phyloP scores from a whole-genome alignment of 2,888 invertebrate species.

The Nephrotoma flavescens region DNA sequence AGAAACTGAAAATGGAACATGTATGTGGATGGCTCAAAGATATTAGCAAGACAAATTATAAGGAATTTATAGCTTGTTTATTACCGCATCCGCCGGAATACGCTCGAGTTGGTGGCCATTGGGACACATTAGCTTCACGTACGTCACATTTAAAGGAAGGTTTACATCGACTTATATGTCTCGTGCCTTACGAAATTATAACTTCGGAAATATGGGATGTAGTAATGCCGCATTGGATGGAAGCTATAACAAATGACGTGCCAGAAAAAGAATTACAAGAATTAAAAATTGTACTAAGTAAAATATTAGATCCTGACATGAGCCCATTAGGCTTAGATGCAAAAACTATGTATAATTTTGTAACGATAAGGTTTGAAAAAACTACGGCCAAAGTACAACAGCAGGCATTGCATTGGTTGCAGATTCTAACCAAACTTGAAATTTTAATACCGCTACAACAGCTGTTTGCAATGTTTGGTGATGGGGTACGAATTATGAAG shows the following conservation, averaged over 20 bases:
- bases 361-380: conserved; percentile 67
- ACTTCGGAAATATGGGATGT: conserved; percentile 94
- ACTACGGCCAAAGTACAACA: conserved; percentile 71
- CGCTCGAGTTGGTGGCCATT: conserved; percentile 90
- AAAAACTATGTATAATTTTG: conserved; percentile 90
- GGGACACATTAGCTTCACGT: conserved; percentile 76
- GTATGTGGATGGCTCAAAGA: conserved; percentile 84
- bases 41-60: conserved; percentile 70
- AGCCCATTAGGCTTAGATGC: conserved; percentile 88
- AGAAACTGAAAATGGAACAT: conserved; percentile 82
- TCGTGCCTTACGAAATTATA: conserved; percentile 92
- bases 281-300: conserved; percentile 69
- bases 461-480: conserved; percentile 78
- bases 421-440: conserved; percentile 75
- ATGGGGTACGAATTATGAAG: conserved; percentile 66
- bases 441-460: conserved; percentile 79
- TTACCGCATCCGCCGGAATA: conserved; percentile 94
- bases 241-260: conserved; percentile 85
- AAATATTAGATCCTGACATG: conserved; percentile 94
- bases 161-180: conserved; percentile 80
- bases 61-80: conserved; percentile 83
- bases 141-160: conserved; percentile 92
- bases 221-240: conserved; percentile 99
- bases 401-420: conserved; percentile 77
- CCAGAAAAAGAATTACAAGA: conserved; percentile 77